Evolutionary conservation across 2,113 vertebrate genomes (phyloP).

Genomic region (Taxidea taxus): DNA sequence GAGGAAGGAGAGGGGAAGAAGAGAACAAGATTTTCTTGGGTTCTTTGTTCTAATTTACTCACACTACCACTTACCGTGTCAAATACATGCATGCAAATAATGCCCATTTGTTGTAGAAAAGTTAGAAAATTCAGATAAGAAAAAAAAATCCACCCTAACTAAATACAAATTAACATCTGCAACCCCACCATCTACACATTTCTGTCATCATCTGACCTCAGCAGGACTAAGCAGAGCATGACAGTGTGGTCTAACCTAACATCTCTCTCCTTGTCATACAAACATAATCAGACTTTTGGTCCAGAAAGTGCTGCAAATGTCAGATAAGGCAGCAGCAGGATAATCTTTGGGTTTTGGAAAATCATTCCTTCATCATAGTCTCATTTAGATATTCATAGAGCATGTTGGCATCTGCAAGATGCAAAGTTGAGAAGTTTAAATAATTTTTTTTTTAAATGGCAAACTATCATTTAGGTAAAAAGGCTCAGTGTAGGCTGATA

Average conservation of each 20-base stretch:
- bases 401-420: neutral
- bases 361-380: neutral
- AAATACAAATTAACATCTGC: neutral
- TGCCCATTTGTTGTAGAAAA: neutral
- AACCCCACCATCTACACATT: neutral
- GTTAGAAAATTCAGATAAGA: neutral
- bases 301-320: neutral
- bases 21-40: neutral
- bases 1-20: neutral
- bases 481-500: neutral
- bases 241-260: no score
- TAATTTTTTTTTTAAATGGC: neutral
- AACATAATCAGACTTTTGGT: neutral
- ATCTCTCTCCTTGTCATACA: neutral
- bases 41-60: neutral
- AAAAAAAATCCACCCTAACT: neutral
- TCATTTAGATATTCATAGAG: constrained; percentile 10
- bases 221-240: neutral
- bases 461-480: neutral
- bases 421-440: neutral
- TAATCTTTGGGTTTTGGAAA: neutral
- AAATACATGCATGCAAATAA: neutral
- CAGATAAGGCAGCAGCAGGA: neutral
- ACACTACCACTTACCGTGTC: neutral
- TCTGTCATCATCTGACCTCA: neutral